Base-by-base conservation (phyloP, 2,797 vertebrate species). In the Enteromius argenteus region DNA sequence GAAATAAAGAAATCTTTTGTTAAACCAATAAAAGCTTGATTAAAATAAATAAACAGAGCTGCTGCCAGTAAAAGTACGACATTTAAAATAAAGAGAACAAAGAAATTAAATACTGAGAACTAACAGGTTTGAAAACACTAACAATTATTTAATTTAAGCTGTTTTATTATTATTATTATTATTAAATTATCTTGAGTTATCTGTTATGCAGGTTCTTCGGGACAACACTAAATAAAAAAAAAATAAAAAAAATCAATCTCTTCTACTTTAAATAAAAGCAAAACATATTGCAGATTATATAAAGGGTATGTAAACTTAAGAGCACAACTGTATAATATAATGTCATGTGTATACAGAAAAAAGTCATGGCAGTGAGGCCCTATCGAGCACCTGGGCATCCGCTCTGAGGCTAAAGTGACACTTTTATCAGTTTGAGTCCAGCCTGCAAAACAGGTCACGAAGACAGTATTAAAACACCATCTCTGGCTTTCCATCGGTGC, bases 341-440 rank as follows among this genome's bases (percentile, higher is more conserved):
- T 66, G 11, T 58, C 23, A 58, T 35, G 49, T 69, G 51, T 75
- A 56, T 67, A 80, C 19, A 56, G 10, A 44, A 51, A 83, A 53
- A 66, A 81, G 71, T 86, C 76, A 85, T 84, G 72, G 80, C 73
- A 75, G 84, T 84, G 79, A 85, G 81, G 64, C 84, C 79, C 84
- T 87, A 86, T 82, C 67, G 82, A 90, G 89, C 89, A 88, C 87
- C 89, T 90, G 80, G 83, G 84, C 46, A 78, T 88, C 89, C 80
- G 83, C 77, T 86, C 80, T 87, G 86, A 86, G 86, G 84, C 87
- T 88, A 86, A 85, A 83, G 85, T 71, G 82, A 82, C 69, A 85
- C 84, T 87, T 86, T 87, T 88, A 86, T 86, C 86, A 76, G 77
- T 86, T 49, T 88, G 87, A 84, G 71, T 88, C 89, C 89, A 90